Evolutionary conservation across 2,888 invertebrate genomes (phyloP), one percentile per base, ranked within the genome.

Genomic region (Hypomecis atomaria): DNA sequence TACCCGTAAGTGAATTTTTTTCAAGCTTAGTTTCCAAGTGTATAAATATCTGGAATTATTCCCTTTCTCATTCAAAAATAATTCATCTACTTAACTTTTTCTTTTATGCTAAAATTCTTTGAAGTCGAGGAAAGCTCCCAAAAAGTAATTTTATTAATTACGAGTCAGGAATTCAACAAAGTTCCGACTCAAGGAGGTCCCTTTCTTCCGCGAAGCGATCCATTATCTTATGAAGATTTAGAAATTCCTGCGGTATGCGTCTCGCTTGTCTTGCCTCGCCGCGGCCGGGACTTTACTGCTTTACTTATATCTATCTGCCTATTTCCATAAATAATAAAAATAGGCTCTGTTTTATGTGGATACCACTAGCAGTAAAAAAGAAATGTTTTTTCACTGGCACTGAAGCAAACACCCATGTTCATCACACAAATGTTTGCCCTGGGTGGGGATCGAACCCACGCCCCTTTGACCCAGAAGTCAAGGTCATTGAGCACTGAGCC

Each of bases 101-200:
- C 90, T 85, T 92, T 92, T 90, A 90, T 91, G 88, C 86, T 87
- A 84, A 87, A 91, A 90, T 91, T 90, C 92, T 92, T 92, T 92
- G 90, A 92, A 92, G 92, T 90, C 87, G 89, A 82, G 86, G 86
- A 91, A 89, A 89, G 91, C 92, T 90, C 85, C 92, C 91, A 90
- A 92, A 91, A 92, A 91, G 92, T 92, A 92, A 92, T 92, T 92
- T 92, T 92, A 92, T 92, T 92, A 92, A 92, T 92, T 92, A 92
- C 92, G 88, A 91, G 92, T 90, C 91, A 91, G 86, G 90, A 92
- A 92, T 91, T 91, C 91, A 88, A 88, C 90, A 87, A 91, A 91
- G 91, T 91, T 91, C 88, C 88, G 79, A 85, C 88, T 82, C 83
- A 81, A 85, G 83, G 87, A 87, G 89, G 88, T 90, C 87, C 90